Base-by-base conservation (phyloP, 1,140 invertebrate genomes). In the Argopecten irradians region DNA sequence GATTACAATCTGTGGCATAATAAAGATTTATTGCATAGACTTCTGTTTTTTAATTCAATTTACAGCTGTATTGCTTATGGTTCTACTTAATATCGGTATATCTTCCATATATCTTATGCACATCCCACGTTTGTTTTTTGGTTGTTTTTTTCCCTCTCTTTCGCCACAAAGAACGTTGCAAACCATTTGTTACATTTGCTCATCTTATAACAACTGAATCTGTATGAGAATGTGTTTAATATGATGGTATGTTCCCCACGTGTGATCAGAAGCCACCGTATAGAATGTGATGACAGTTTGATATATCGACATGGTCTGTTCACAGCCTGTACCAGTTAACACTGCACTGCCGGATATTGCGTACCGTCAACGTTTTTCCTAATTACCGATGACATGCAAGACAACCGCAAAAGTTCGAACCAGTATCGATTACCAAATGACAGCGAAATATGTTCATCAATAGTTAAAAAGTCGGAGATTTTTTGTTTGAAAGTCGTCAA, bases 1-100 rank as follows among this genome's bases (percentile, higher is more conserved):
- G n/a, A 71, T 71, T n/a, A n/a, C 55, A 71, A 28, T 71, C 55
- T 71, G 55, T 71, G n/a, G 55, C 55, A 71, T 71, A 71, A 71
- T 71, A 71, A 71, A 71, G 55, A 71, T n/a, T 28, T 71, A 71
- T 71, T 71, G n/a, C 55, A 71, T 71, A 71, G 28, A 71, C 55
- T n/a, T n/a, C 55, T 71, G 55, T 11, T n/a, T 71, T 71, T 71
- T 71, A 71, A 71, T 71, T 71, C 55, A n/a, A 71, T 71, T 71
- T 71, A n/a, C 55, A 71, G 55, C 55, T 71, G 55, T 16, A 71
- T 16, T 22, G n/a, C 55, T 22, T 71, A 71, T 71, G 19, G 55
- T 28, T n/a, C n/a, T n/a, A 71, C 22, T 22, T 71, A 71, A n/a
- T 71, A 71, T 71, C 55, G 2, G 22, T 28, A n/a, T 71, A 71